Conservation (phyloP, 37 sponge, comb jelly and placozoan genomes). For the Mnemiopsis leidyi region DNA sequence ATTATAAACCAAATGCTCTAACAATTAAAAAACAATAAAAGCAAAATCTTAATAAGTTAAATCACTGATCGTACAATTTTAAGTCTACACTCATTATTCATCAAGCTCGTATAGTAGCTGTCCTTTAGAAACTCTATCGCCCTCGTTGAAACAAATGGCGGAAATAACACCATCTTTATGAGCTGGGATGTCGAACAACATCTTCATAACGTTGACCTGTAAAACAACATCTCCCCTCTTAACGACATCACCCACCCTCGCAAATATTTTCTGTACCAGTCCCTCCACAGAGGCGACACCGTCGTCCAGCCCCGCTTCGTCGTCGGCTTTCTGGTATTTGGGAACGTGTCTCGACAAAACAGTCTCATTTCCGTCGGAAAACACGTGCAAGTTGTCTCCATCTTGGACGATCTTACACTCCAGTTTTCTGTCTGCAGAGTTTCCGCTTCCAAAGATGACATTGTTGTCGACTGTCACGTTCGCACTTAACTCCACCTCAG, state of each 20-base stretch:
- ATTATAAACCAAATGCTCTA: not conserved
- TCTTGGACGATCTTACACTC: conserved; percentile 49
- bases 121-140: conserved; percentile 48
- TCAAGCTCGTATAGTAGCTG: conserved; percentile 33
- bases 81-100: not conserved
- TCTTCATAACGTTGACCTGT: conserved; percentile 62
- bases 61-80: too few relatives aligned
- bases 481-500: conserved; percentile 11
- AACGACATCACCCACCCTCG: not conserved
- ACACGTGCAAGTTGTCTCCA: conserved; percentile 15
- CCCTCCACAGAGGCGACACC: conserved; percentile 40
- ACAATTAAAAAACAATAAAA: not conserved
- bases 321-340: not conserved
- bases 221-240: conserved; percentile 38
- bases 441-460: not conserved
- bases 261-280: conserved; percentile 51
- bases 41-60: not conserved
- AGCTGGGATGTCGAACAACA: conserved; percentile 51
- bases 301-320: not conserved
- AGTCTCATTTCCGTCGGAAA: conserved; percentile 6
- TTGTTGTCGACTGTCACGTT: not conserved
- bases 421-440: not conserved
- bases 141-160: conserved; percentile 38
- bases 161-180: conserved; percentile 54
- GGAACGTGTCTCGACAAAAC: not conserved